Base-by-base conservation (phyloP, 2,797 vertebrate genomes). In the Phalanger gymnotis region DNA sequence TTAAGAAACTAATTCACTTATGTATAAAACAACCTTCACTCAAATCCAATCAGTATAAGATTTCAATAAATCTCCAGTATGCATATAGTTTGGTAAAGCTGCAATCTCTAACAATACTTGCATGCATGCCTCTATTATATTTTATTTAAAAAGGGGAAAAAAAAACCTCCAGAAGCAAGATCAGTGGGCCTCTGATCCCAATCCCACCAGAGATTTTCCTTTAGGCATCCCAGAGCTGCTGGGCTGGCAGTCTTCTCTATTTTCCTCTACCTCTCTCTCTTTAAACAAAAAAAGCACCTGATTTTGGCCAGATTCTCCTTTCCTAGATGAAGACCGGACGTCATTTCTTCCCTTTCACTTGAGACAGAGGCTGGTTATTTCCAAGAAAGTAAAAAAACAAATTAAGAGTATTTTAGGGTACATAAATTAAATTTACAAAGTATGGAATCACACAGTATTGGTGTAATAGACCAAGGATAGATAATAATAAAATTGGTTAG, bases 1-100 rank as follows among this genome's bases (percentile, higher is more conserved):
- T 94, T 57, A 94, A 94, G 90, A 93, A 13, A 54, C 12, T 31
- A 89, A 94, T 91, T 96, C 54, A 95, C 47, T 54, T 73, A 66
- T 90, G 30, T 54, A 54, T 73, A 91, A 95, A 93, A 58, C 66
- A 61, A 93, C 89, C 27, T 57, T 57, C 51, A 30, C 54, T 95
- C 47, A 93, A 61, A 96, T 73, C 92, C 92, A 56, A 66, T 91
- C 66, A 54, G 93, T 93, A 66, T 90, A 3, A 92, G 30, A 34
- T 57, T 90, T 25, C 0, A n/a, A 9, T 57, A 53, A 92, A 31
- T 55, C 53, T 22, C 40, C n/a, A 81, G 7, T 81, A 81, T 25
- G 6, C 19, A 81, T 40, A 40, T 47, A 81, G n/a, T 40, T 47
- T 25, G 40, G 5, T 34, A 56, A 31, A 93, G 56, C 6, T 16